Percentiles rank a stretch among this genome's conserved stretches.
phyloP scores from a whole-genome alignment of 2,797 vertebrate species.

The Tachyglossus aculeatus region DNA sequence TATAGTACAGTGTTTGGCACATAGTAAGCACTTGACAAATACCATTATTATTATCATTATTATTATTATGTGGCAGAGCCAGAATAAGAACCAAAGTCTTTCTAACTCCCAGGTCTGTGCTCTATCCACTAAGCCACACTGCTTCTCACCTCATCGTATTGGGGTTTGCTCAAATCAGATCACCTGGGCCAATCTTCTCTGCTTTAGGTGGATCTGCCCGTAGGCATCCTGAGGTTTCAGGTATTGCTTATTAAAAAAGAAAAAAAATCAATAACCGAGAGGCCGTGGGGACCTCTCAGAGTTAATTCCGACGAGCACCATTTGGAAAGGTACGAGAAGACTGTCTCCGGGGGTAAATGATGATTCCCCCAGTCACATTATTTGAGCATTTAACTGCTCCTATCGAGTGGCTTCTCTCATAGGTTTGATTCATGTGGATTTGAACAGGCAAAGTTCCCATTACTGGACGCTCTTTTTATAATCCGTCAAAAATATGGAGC shows the following conservation, averaged over 20 bases:
- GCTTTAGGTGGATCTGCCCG: too few species aligned
- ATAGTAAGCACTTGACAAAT: too few species aligned
- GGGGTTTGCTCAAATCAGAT: too few species aligned
- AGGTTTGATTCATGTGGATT: conserved; percentile 78
- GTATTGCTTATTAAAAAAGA: too few species aligned
- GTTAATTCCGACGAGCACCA: conserved; percentile 52
- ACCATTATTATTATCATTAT: too few species aligned
- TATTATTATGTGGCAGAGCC: too few species aligned
- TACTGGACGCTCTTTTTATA: conserved; percentile 72
- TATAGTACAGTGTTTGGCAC: too few species aligned
- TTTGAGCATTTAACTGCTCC: conserved; percentile 77
- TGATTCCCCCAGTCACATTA: conserved; percentile 67
- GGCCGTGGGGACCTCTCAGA: conserved; percentile 22
- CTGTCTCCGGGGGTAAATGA: conserved; percentile 71
- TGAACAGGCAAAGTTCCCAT: conserved; percentile 70
- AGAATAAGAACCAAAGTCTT: too few species aligned
- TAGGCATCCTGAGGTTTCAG: background rate
- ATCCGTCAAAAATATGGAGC: conserved; percentile 74
- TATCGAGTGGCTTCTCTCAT: conserved; percentile 75
- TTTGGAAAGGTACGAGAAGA: conserved; percentile 63
- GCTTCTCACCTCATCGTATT: too few species aligned
- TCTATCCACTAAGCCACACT: too few species aligned
- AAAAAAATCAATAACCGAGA: background rate
- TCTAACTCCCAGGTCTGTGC: too few species aligned
- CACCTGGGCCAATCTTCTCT: too few species aligned